Conservation (phyloP, 2,797 vertebrate species). For the Semaprochilodus insignis region DNA sequence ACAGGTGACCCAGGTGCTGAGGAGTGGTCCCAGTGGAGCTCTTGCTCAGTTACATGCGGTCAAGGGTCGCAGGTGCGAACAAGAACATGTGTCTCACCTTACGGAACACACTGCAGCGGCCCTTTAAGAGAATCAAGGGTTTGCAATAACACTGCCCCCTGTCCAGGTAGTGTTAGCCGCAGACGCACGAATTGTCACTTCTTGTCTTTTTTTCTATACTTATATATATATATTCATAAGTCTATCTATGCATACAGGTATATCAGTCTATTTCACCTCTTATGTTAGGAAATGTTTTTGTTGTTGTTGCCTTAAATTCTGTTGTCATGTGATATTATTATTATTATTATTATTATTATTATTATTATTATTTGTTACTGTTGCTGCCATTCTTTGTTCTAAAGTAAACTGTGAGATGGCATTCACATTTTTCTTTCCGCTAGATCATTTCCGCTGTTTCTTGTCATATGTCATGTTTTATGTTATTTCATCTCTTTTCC, state of each 20-base stretch:
- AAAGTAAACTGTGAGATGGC: not conserved
- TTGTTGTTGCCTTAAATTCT: conserved; percentile 65
- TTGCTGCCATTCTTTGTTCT: conserved; percentile 24
- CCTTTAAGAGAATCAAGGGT: conserved; percentile 99
- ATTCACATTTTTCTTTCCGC: conserved; percentile 45
- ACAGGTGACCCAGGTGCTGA: conserved; percentile 99
- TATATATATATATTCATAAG: not conserved
- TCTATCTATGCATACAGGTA: not conserved
- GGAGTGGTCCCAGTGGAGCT: conserved; percentile 99
- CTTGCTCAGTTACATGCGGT: conserved; percentile 99
- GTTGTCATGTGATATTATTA: conserved; percentile 57
- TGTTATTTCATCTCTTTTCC: conserved; percentile 66
- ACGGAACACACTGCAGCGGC: conserved; percentile 99
- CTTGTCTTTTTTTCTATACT: conserved; percentile 22
- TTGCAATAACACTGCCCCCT: conserved; percentile 99
- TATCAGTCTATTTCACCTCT: conserved; percentile 43
- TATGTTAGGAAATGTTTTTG: conserved; percentile 50
- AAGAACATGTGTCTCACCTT: conserved; percentile 99
- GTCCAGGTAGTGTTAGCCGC: conserved; percentile 99
- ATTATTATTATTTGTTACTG: conserved; percentile 23
- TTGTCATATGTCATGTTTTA: conserved; percentile 65
- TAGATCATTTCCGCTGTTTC: conserved; percentile 42
- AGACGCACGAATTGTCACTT: conserved; percentile 83
- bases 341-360: conserved; percentile 43
- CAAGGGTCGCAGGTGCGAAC: conserved; percentile 99